phyloP scores from a whole-genome alignment of 1,140 invertebrate genomes.

The Harpegnathos saltator region DNA sequence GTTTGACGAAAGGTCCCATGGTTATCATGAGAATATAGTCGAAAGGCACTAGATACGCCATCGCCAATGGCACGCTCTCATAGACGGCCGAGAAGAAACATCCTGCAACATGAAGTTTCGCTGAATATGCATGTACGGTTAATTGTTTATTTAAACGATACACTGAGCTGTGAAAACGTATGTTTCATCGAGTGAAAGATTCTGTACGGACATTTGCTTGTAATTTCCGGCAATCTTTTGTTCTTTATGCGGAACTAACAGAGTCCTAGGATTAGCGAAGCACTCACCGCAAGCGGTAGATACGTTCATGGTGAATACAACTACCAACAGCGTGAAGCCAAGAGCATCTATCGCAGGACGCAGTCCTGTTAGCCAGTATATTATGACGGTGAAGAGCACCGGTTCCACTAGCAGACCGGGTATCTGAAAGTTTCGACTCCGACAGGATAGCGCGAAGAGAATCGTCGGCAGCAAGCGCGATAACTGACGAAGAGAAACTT shows the following conservation, averaged over 20 bases:
- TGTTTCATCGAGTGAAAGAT: no score
- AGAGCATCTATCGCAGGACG: slow-evolving; percentile 89
- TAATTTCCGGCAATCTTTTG: no score
- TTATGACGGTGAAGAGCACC: slow-evolving; percentile 90
- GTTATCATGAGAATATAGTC: slow-evolving; percentile 95
- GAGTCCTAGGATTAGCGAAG: background rate
- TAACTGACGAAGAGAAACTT: background rate
- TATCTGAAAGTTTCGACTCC: slow-evolving; percentile 86
- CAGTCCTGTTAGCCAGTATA: slow-evolving; percentile 93
- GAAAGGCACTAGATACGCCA: slow-evolving; percentile 94
- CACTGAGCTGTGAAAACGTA: no score
- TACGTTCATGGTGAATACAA: slow-evolving; percentile 92
- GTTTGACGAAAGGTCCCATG: slow-evolving; percentile 93
- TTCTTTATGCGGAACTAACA: background rate
- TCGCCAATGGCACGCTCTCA: slow-evolving; percentile 91
- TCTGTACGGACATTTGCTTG: no score
- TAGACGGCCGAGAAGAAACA: slow-evolving; percentile 94
- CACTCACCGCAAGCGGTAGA: slow-evolving; percentile 92
- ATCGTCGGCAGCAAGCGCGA: slow-evolving; percentile 2
- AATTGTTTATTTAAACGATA: no score
- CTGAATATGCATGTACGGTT: background rate
- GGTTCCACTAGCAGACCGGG: slow-evolving; percentile 93
- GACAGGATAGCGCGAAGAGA: background rate
- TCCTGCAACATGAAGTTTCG: slow-evolving; percentile 86
- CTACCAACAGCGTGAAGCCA: slow-evolving; percentile 88